Evolutionary conservation across 2,797 vertebrate species (phyloP), one percentile per base, ranked within the genome.

Genomic region (Pteropus rufus): DNA sequence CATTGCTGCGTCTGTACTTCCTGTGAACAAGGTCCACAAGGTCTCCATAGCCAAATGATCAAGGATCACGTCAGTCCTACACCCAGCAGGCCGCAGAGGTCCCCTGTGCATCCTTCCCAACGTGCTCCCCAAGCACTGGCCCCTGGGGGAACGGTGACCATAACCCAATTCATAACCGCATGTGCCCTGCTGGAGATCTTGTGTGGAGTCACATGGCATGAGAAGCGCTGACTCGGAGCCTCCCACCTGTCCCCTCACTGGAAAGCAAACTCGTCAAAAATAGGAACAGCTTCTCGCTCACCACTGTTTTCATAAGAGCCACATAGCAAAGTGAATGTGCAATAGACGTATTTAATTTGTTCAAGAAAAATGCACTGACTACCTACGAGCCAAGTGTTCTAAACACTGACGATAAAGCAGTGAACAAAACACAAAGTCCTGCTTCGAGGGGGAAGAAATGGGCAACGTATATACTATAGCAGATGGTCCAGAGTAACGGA

Each of bases 401-500:
- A 26, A 58, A 62, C 26, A 5, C 11, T 26, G 31, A 26, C 36
- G 39, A 9, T 1, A 56, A 0, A 29, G 21, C 58, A 69, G 69
- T 2, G n/a, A 67, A n/a, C 11, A 34, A 58, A 23, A 52, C n/a
- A 52, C 23, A 18, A 49, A 49, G 14, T 75, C 36, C 76, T n/a
- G 46, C 21, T 39, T 39, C 49, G 52, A 19, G 21, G n/a, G 4
- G 54, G 3, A 3, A 19, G 12, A 21, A 49, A 56, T 0, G 7
- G 31, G 19, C 44, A 23, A 12, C 0, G 18, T 2, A 5, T 16
- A 44, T 1, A 0, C 31, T 12, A 5, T 0, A n/a, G 39, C 0
- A 26, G 26, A 67, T 6, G 26, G 60, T 6, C 24, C 34, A 0
- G 26, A 49, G 49, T 8, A 10, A 72, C 64, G 10, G 73, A n/a